Conservation (phyloP, 2,113 vertebrate genomes). For the Eublepharis macularius region DNA sequence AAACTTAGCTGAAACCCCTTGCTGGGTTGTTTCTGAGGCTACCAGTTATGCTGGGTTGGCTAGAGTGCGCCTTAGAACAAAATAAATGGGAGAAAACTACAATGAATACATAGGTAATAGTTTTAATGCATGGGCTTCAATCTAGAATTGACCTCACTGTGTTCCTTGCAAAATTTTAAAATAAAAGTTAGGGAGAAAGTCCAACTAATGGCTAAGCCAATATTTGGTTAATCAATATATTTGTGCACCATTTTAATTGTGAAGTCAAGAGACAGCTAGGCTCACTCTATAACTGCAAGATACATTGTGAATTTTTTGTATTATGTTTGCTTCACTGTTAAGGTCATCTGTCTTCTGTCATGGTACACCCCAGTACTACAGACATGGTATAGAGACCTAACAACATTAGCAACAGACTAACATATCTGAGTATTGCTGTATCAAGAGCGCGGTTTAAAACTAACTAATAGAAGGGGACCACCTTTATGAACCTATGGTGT, state of each 20-base stretch:
- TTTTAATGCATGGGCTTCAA: background rate
- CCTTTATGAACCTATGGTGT: background rate
- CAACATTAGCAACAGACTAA: accelerated
- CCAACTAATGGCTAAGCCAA: too few species aligned
- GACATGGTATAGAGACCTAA: background rate
- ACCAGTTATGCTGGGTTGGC: accelerated
- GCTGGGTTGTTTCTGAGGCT: background rate
- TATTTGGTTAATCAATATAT: background rate
- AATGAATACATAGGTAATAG: background rate
- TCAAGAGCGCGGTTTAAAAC: background rate
- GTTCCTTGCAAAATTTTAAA: background rate
- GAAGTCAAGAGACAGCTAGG: background rate
- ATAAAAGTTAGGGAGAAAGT: background rate
- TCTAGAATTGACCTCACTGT: background rate
- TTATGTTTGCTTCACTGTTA: background rate
- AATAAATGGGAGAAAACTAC: background rate
- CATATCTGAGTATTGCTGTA: conserved; percentile 18
- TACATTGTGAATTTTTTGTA: background rate
- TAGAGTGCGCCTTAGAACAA: accelerated
- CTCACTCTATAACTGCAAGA: background rate
- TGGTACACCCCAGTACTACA: background rate
- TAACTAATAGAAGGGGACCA: background rate
- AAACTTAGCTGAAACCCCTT: background rate
- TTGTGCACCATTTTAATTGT: background rate
- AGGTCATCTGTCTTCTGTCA: too few species aligned